Base-by-base conservation (phyloP, 2,888 invertebrate genomes). In the Mythimna pallens region DNA sequence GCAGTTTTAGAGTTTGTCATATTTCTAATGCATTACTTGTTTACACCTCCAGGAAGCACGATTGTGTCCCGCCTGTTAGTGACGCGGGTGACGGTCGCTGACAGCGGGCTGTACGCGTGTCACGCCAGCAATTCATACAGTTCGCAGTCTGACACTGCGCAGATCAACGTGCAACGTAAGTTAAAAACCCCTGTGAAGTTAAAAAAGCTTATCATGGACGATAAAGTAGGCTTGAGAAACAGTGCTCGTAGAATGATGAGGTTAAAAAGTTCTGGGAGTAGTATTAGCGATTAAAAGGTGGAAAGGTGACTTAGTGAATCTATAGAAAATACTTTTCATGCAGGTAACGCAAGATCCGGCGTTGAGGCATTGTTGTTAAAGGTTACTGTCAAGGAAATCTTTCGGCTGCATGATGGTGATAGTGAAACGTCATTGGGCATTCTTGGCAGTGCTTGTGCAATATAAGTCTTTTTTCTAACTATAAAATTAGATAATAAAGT, bases 81-180 rank as follows among this genome's bases (percentile, higher is more conserved):
- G 67, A 91, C 94, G 47, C 95, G 97, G 67, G 97, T 98, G 20
- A 96, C 96, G 57, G 93, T 95, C 65, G 96, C 96, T 47, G 99
- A 99, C 93, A 97, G 98, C 61, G 99, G 99, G 57, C 94, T 93
- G 80, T 99, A 99, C 93, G 97, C 97, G 65, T 99, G 99, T 93
- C 97, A 98, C 90, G 99, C 98, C 3, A 94, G 96, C 82, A 99
- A 99, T 95, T 96, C 97, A 0, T 97, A 97, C 92, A 97, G 97
- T 70, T 96, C 97, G 55, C 97, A 97, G 85, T 96, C 97, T 34
- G 97, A 97, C 87, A 96, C 97, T 40, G 96, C 98, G 57, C 96
- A 96, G 73, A 97, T 99, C 85, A 96, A 92, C 76, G 97, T 99
- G 55, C 97, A 98, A 97, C 98, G 99, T 99, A 95, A 95, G 90